These are phyloP conservation scores for Lytechinus pictus DNA, from an alignment of 35 echinoderm and acorn worm species.

Conservation along the genomic window DNA sequence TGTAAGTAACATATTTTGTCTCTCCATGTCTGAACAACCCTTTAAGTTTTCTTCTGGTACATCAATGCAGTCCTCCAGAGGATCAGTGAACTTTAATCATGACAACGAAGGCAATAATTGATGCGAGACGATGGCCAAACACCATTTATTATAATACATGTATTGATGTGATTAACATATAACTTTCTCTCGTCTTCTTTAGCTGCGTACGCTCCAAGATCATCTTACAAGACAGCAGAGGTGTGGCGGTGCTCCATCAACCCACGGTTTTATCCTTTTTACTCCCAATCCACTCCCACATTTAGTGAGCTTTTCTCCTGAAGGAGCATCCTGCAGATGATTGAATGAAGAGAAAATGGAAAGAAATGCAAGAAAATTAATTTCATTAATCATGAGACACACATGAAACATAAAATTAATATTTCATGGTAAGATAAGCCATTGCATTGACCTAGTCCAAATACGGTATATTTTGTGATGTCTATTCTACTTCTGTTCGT, in stretches of 20 bases:
- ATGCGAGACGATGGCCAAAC: conserved; percentile 39
- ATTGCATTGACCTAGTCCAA: no score
- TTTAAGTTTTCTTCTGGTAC: not conserved
- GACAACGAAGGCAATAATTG: not conserved
- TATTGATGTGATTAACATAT: conserved; percentile 20
- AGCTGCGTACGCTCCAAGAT: conserved; percentile 21
- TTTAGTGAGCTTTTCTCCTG: conserved; percentile 98
- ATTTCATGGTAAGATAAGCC: no score
- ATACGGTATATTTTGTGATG: no score
- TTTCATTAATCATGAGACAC: no score
- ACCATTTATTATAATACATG: not conserved
- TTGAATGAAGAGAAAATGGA: conserved; percentile 12
- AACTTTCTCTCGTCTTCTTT: not conserved
- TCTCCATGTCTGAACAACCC: no score
- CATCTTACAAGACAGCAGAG: not conserved
- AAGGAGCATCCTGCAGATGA: conserved; percentile 86
- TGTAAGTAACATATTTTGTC: no score
- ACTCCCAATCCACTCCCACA: not conserved
- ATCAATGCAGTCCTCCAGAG: no score
- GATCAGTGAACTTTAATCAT: not conserved
- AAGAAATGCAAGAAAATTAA: not conserved
- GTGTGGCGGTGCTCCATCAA: conserved; percentile 37
- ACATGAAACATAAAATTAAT: no score
- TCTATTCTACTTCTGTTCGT: no score
- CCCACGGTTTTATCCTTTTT: conserved; percentile 51